These are phyloP conservation scores for Heliocidaris tuberculata DNA, from an alignment of 35 echinoderm and acorn worm genomes.

Conservation along the genomic window DNA sequence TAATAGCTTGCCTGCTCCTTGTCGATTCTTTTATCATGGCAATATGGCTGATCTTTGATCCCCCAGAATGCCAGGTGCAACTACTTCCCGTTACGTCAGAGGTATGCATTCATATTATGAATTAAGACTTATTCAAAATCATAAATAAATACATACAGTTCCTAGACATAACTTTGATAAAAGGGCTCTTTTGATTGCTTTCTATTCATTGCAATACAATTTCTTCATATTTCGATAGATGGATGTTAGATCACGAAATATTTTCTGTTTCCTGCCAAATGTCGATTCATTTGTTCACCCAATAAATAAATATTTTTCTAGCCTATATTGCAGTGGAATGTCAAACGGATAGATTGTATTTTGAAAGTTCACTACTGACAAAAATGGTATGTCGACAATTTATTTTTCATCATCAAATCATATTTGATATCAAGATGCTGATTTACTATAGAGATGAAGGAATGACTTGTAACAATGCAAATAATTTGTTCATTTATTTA, in stretches of 20 bases:
- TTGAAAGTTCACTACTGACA: too few species aligned
- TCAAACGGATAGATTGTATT: too few species aligned
- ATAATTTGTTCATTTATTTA: too few species aligned
- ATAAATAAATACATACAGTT: too few species aligned
- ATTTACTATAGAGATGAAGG: too few species aligned
- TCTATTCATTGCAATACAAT: background rate
- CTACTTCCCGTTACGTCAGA: slow-evolving; percentile 15
- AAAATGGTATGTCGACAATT: too few species aligned
- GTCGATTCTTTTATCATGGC: slow-evolving; percentile 72
- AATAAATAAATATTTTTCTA: too few species aligned
- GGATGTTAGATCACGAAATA: background rate
- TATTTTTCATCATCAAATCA: too few species aligned
- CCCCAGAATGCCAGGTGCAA: slow-evolving; percentile 50
- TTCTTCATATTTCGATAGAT: background rate
- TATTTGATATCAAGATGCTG: too few species aligned
- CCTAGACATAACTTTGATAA: background rate
- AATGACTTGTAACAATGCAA: too few species aligned
- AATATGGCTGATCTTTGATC: slow-evolving; percentile 75
- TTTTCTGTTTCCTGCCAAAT: background rate
- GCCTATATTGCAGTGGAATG: too few species aligned
- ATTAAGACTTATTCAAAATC: background rate
- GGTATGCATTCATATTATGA: slow-evolving; percentile 3
- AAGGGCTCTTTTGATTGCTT: background rate
- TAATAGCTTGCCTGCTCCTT: slow-evolving; percentile 59
- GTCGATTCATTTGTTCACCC: background rate